Base-by-base conservation (phyloP, 37 sponge, comb jelly and placozoan genomes). In the Theonella swinhoei region DNA sequence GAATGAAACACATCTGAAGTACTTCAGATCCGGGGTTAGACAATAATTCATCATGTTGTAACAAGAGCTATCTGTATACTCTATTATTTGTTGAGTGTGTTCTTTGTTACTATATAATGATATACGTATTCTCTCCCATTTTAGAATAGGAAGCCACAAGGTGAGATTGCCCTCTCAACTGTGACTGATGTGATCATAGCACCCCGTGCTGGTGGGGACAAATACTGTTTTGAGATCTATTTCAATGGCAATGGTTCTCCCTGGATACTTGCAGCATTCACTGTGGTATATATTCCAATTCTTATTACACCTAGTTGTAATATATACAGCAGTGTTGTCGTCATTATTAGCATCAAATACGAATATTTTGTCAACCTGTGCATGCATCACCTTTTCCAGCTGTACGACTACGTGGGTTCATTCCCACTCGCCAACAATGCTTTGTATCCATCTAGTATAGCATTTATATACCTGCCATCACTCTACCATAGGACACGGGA, bases 191-290 rank as follows among this genome's bases (percentile, higher is more conserved):
- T 54, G 4, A 58, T 58, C 41, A 47, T 76, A 4, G 24, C 30
- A 17, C 33, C 58, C 61, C 54, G 54, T 14, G 14, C 11, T 47
- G 54, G 54, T 47, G 54, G 54, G 11, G 54, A 47, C 54, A 47
- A 47, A 47, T 14, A 47, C 54, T 47, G 14, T 0, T 76, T 76
- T 76, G 76, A 76, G 32, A 60, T 76, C 17, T 60, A 76, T 60
- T 43, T 47, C 33, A 43, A 54, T 32, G 76, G 76, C 5, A 76
- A 26, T 3, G 76, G 61, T 34, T 76, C 76, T 14, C 76, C 76
- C n/a, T 76, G 76, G 76, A 43, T 76, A 28, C 76, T 76, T 28
- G 58, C 41, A 58, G 76, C 76, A 4, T 24, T 11, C 54, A 29
- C 61, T 54, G 61, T 32, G 61, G 76, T 76, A 33, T 28, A 32